These are phyloP conservation scores for Hoplodrina ambigua DNA, from an alignment of 2,888 invertebrate species.

Conservation along the genomic window DNA sequence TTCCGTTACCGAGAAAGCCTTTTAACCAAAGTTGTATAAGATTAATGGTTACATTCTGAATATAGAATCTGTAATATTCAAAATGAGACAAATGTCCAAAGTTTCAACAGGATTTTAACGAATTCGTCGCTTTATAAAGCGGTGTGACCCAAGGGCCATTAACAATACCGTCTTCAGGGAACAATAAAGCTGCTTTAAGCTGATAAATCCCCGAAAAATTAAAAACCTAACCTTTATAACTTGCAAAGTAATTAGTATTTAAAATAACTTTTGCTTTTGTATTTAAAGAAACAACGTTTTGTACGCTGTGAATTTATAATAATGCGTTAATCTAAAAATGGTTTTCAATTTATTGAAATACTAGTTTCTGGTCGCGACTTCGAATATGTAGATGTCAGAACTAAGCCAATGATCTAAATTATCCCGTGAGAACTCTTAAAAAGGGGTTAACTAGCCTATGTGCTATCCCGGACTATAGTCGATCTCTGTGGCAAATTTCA, in stretches of 20 bases:
- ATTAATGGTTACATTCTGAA: constrained; percentile 42
- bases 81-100: constrained; percentile 55
- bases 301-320: no score
- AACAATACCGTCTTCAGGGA: constrained; percentile 48
- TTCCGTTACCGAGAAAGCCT: constrained; percentile 1
- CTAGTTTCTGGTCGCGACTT: no score
- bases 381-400: no score
- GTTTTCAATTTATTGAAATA: no score
- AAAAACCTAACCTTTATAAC: constrained; percentile 21
- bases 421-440: no score
- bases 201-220: constrained; percentile 52
- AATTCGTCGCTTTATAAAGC: constrained; percentile 32
- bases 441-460: no score
- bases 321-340: no score
- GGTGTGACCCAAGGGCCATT: constrained; percentile 22
- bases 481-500: no score
- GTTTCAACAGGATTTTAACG: constrained; percentile 38
- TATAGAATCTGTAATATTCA: constrained; percentile 33
- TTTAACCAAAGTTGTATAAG: constrained; percentile 15
- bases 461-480: no score
- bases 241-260: background rate
- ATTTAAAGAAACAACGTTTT: background rate
- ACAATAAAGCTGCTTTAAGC: constrained; percentile 57
- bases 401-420: no score
- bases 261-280: background rate